phyloP scores from a whole-genome alignment of 2,113 vertebrate species.

The Sorex fumeus region DNA sequence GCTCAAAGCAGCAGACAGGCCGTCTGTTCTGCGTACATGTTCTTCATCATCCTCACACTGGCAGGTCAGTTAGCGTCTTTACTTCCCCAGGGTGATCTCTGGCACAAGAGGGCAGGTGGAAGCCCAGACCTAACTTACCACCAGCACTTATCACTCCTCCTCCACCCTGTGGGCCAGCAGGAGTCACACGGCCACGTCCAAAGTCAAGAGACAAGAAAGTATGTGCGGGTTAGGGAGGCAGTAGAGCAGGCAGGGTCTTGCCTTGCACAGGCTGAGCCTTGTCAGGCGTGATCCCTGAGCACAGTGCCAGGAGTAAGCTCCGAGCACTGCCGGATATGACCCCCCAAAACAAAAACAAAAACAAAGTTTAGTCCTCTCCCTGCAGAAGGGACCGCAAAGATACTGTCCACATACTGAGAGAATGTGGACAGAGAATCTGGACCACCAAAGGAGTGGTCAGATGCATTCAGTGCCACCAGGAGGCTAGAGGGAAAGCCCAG shows the following conservation, averaged over 20 bases:
- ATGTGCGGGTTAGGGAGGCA: too few relatives aligned
- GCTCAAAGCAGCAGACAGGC: not conserved
- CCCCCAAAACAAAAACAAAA: too few relatives aligned
- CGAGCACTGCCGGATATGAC: too few relatives aligned
- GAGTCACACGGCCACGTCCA: not conserved
- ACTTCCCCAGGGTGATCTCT: not conserved
- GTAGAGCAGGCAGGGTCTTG: too few relatives aligned
- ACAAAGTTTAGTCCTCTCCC: not conserved
- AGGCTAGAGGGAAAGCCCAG: not conserved
- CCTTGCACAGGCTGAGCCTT: too few relatives aligned
- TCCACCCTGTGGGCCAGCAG: not conserved
- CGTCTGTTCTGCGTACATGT: not conserved
- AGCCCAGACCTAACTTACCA: not conserved
- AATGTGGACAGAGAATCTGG: not conserved
- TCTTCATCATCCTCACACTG: not conserved
- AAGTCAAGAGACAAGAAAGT: slow-evolving; percentile 23
- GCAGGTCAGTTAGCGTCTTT: not conserved
- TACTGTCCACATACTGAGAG: too few relatives aligned
- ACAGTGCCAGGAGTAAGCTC: too few relatives aligned
- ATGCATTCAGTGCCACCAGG: not conserved
- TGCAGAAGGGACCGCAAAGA: not conserved
- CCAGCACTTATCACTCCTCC: not conserved
- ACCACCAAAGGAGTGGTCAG: not conserved
- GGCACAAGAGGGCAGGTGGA: not conserved
- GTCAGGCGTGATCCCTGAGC: too few relatives aligned